These are phyloP conservation scores for Xenotilapia flavipinnis DNA, from an alignment of 2,113 vertebrate species.

Conservation along the genomic window DNA sequence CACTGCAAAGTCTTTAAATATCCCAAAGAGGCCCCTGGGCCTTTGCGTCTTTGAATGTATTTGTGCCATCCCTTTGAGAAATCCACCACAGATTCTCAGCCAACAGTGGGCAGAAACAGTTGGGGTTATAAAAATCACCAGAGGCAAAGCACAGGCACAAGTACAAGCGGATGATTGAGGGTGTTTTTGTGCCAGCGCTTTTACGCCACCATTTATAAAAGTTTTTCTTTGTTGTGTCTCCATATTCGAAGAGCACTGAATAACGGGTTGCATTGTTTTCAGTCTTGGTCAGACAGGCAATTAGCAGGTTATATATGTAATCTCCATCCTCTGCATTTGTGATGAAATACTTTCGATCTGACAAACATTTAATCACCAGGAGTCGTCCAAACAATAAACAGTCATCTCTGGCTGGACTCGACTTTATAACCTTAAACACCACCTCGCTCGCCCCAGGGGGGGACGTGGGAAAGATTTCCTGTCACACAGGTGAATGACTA, in stretches of 20 bases:
- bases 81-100: constrained; percentile 2
- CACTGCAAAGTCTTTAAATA: constrained; percentile 1
- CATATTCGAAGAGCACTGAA: background rate
- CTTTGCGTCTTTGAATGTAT: constrained; percentile 21
- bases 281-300: background rate
- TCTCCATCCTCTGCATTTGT: background rate
- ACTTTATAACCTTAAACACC: constrained; percentile 66
- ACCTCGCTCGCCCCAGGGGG: constrained; percentile 40
- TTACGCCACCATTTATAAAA: background rate
- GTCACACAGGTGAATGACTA: constrained; percentile 70
- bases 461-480: constrained; percentile 69
- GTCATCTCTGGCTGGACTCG: constrained; percentile 42
- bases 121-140: background rate
- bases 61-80: constrained; percentile 24
- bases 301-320: background rate
- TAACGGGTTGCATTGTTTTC: background rate
- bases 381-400: constrained; percentile 27
- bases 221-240: background rate
- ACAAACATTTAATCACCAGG: constrained; percentile 6
- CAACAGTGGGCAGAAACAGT: background rate
- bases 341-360: background rate
- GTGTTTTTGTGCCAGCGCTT: background rate
- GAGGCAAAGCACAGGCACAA: constrained; percentile 1
- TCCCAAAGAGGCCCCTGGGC: background rate
- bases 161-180: background rate